A percentile compares a stretch with the other conserved stretches of the same genome.
phyloP scores from a whole-genome alignment of 2,888 invertebrate genomes.

The Pachliopta kotzebuea region DNA sequence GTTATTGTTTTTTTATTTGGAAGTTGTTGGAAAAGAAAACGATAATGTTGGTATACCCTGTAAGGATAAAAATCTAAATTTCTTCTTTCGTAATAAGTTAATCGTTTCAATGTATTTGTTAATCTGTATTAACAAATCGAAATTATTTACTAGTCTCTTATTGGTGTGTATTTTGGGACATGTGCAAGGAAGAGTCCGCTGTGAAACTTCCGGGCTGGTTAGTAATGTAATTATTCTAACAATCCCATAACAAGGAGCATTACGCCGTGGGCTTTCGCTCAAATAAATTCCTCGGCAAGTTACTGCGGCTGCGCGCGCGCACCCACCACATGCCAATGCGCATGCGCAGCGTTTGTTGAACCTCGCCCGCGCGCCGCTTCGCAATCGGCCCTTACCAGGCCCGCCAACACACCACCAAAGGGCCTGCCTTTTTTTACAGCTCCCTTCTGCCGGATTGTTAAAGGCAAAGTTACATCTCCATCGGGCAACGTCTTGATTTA shows the following conservation, averaged over 20 bases:
- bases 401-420: conserved; percentile 9
- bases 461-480: neutral
- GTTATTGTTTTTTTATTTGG: too few relatives aligned
- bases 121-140: too few relatives aligned
- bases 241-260: conserved; percentile 28
- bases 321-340: conserved; percentile 52
- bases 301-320: conserved; percentile 28
- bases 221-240: conserved; percentile 6
- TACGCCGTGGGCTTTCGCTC: conserved; percentile 34
- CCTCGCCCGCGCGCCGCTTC: conserved; percentile 48
- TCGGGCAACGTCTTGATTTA: neutral
- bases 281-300: conserved; percentile 34
- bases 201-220: neutral
- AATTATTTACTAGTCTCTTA: too few relatives aligned
- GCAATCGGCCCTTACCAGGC: conserved; percentile 41
- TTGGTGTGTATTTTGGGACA: conserved; percentile 12
- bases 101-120: too few relatives aligned
- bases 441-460: neutral
- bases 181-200: neutral
- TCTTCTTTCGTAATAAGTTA: too few relatives aligned
- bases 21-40: too few relatives aligned
- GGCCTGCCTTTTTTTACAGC: neutral
- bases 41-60: too few relatives aligned
- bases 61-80: too few relatives aligned
- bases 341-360: conserved; percentile 56